phyloP scores from a whole-genome alignment of 2,113 vertebrate genomes.

The Ameiurus melas region DNA sequence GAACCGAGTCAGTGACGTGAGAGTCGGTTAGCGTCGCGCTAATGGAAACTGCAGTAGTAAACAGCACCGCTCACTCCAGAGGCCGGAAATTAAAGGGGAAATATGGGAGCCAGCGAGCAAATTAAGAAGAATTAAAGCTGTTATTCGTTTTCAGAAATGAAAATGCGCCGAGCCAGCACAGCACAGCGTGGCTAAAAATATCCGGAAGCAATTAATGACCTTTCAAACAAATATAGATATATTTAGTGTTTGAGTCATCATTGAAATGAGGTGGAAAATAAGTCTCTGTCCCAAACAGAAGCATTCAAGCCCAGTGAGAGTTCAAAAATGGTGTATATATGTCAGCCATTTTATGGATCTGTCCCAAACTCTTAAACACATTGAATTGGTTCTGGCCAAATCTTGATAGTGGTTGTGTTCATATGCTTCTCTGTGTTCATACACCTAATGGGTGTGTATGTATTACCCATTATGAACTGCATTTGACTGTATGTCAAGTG shows the following conservation, averaged over 20 bases:
- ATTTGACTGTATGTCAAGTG: neutral
- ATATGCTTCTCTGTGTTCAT: neutral
- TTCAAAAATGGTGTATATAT: neutral
- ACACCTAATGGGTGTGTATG: neutral
- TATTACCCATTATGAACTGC: neutral
- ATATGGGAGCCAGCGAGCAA: neutral
- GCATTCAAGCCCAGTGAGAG: neutral
- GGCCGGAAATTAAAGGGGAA: neutral
- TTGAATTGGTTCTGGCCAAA: neutral
- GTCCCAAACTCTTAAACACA: neutral
- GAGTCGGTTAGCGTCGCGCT: neutral
- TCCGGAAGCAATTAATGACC: no score
- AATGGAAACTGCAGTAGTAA: slow-evolving; percentile 24
- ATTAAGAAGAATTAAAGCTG: neutral
- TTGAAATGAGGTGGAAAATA: neutral
- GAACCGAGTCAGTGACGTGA: slow-evolving; percentile 1
- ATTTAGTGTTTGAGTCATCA: neutral
- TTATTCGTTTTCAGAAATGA: neutral
- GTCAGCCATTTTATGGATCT: neutral
- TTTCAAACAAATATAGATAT: neutral
- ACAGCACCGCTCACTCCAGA: neutral
- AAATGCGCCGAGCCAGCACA: neutral
- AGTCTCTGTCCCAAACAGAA: neutral
- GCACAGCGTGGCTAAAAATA: neutral
- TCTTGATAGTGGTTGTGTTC: neutral